Conservation (phyloP, 64 coral and sea anemone species). For the Hydrozoanthus tunicans region DNA sequence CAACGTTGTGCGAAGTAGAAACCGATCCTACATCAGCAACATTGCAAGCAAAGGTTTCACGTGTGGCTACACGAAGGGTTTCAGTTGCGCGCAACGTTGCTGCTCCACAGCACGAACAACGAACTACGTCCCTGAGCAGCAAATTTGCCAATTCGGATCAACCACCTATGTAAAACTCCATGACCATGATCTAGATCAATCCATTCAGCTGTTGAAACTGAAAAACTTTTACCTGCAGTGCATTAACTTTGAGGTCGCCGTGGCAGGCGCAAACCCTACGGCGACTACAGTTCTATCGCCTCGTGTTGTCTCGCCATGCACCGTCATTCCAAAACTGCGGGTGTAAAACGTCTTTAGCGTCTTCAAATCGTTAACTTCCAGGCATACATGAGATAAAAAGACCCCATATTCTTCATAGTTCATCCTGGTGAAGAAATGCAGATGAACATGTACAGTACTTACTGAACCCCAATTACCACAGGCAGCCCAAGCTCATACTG, state of each 20-base stretch:
- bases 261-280: not conserved
- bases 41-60: no score
- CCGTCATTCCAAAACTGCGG: constrained; percentile 26
- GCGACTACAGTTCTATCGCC: not conserved
- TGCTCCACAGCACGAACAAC: no score
- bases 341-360: not conserved
- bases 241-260: not conserved
- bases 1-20: no score
- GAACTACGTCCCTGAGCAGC: no score
- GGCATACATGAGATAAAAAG: constrained; percentile 36
- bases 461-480: not conserved
- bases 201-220: not conserved
- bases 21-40: no score
- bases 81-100: no score
- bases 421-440: not conserved
- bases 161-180: no score
- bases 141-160: no score
- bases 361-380: not conserved
- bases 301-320: not conserved
- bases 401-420: not conserved
- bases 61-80: no score
- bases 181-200: no score
- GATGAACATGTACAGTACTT: no score
- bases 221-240: not conserved
- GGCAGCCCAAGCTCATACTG: no score